Base-by-base conservation (phyloP, 2,113 vertebrate genomes). In the Pheucticus melanocephalus region DNA sequence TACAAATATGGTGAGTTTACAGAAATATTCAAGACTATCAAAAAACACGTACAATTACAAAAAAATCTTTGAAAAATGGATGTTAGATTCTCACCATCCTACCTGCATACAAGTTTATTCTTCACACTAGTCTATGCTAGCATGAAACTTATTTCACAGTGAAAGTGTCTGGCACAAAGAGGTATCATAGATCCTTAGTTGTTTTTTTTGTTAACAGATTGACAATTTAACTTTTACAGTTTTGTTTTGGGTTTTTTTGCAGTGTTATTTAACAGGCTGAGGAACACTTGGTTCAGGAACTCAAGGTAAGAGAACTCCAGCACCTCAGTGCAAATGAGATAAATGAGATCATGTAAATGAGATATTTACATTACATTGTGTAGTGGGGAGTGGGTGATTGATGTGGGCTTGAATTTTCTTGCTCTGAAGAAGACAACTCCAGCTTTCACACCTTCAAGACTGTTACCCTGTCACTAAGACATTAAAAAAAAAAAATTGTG, bases 111-210 rank as follows among this genome's bases (percentile, higher is more conserved):
- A 39, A 25, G 3, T 39, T 3, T 18, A 13, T 48, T 69, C 48
- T 86, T 77, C 50, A 73, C 5, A n/a, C 2, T 53, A 24, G 4
- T 42, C 71, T 72, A 37, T 81, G 8, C 40, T 68, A 22, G 7
- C 25, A 37, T 39, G 9, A 45, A 28, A 15, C 7, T n/a, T 23
- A 59, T 9, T 53, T 39, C 31, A 28, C 9, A 22, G 15, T 57
- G 56, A 50, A 93, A 70, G 9, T 42, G 42, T 17, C 15, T 82
- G 28, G 6, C 20, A 54, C 35, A 35, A 90, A 75, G 7, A 56
- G 4, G 1, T 64, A 11, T 48, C 7, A 33, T 17, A 2, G 30
- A 33, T 20, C 5, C 79, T 73, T 21, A 50, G 20, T 0, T 28
- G 21, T 60, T 72, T 31, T 60, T 60, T 23, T 18, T 3, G 40